These are phyloP conservation scores for Norana najaformis DNA, from an alignment of 2,888 invertebrate genomes.

Conservation along the genomic window DNA sequence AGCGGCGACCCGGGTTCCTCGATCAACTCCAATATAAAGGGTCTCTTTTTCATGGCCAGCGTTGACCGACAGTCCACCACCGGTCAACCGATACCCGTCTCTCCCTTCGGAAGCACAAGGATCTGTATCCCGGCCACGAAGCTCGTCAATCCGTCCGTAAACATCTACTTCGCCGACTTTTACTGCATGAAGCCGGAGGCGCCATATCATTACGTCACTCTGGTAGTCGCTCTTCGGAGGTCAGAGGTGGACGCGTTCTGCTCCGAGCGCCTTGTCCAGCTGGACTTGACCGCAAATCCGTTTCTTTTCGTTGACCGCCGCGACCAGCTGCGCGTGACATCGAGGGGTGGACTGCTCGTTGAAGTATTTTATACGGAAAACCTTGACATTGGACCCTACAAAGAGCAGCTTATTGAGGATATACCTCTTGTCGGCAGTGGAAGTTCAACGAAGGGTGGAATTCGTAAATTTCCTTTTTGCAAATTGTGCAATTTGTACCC, in stretches of 20 bases:
- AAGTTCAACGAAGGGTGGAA: conserved; percentile 27
- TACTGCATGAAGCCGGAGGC: conserved; percentile 32
- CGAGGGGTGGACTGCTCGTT: background rate
- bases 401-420: background rate
- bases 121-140: background rate
- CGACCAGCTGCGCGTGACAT: background rate
- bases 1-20: conserved; percentile 37
- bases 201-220: conserved; percentile 33
- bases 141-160: conserved; percentile 14
- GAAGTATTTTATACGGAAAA: conserved; percentile 36
- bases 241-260: conserved; percentile 36
- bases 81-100: conserved; percentile 25
- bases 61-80: conserved; percentile 22
- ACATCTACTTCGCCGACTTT: conserved; percentile 36
- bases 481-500: conserved; percentile 27
- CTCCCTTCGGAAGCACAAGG: conserved; percentile 30
- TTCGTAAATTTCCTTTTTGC: conserved; percentile 24
- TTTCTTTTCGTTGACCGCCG: conserved; percentile 23
- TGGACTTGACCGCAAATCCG: conserved; percentile 28
- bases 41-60: conserved; percentile 39
- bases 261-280: background rate
- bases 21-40: conserved; percentile 36
- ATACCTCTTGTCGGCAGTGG: conserved; percentile 20
- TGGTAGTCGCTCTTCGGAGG: conserved; percentile 29
- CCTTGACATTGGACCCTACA: conserved; percentile 23